Evolutionary conservation across 2,888 invertebrate species (phyloP).

Genomic region (Acronicta alni): DNA sequence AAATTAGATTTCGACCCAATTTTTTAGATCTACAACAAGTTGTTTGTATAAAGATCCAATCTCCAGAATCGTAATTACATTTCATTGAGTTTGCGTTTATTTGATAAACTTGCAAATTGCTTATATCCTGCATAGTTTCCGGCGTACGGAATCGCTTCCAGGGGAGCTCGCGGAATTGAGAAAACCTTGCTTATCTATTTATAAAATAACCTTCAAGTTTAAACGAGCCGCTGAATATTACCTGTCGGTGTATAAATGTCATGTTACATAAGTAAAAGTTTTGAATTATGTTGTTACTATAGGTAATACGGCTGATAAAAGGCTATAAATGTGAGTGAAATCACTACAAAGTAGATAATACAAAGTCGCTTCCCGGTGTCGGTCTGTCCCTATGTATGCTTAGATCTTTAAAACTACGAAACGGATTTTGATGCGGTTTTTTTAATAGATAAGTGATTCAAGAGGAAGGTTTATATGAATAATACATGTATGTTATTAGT

Average conservation of each 20-base stretch:
- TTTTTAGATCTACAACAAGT: not conserved
- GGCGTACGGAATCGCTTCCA: constrained; percentile 42
- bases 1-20: too few species aligned
- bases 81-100: constrained; percentile 38
- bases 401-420: too few species aligned
- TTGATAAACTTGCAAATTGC: constrained; percentile 56
- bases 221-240: constrained; percentile 6
- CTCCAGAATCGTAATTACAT: constrained; percentile 21
- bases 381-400: too few species aligned
- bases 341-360: too few species aligned
- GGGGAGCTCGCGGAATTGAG: constrained; percentile 39
- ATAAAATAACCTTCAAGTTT: constrained; percentile 15
- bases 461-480: too few species aligned
- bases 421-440: too few species aligned
- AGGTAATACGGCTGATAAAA: not conserved
- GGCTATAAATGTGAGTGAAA: not conserved
- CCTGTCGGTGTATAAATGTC: constrained; percentile 10
- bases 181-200: constrained; percentile 37
- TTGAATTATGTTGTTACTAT: not conserved
- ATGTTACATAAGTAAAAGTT: constrained; percentile 3
- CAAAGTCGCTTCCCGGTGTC: too few species aligned
- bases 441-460: too few species aligned
- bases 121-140: constrained; percentile 58
- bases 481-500: too few species aligned
- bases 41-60: constrained; percentile 17